Percentiles rank a stretch among this genome's conserved stretches.
Conservation (phyloP, 2,888 invertebrate genomes). For the Cataglyphis altisquamis region DNA sequence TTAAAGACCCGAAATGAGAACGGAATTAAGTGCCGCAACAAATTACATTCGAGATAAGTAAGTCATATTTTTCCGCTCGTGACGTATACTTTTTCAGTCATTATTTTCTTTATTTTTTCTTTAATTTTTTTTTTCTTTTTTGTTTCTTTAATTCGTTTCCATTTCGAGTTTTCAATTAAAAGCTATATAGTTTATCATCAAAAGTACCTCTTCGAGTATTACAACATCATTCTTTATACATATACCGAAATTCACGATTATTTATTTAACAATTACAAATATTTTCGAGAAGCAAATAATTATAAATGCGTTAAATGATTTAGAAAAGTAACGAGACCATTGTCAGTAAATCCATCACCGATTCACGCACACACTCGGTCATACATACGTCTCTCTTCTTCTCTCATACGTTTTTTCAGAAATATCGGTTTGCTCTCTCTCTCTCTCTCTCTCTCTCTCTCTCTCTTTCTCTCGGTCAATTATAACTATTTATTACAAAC, state of each 20-base stretch:
- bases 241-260: not conserved
- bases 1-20: slow-evolving; percentile 19
- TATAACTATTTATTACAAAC: slow-evolving; percentile 74
- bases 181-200: not conserved
- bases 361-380: slow-evolving; percentile 12
- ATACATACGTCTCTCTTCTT: slow-evolving; percentile 13
- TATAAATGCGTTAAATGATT: slow-evolving; percentile 28
- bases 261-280: not conserved
- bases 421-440: not conserved
- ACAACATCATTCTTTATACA: not conserved
- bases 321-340: not conserved
- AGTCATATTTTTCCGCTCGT: not conserved
- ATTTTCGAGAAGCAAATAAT: slow-evolving; percentile 11
- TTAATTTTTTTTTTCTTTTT: not conserved
- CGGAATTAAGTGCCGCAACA: not conserved
- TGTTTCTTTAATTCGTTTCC: not conserved
- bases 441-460: not conserved
- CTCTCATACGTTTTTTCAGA: slow-evolving; percentile 40
- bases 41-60: not conserved
- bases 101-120: not conserved
- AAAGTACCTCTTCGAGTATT: not conserved
- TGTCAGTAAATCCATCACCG: slow-evolving; percentile 30
- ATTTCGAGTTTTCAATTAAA: slow-evolving; percentile 18
- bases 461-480: slow-evolving; percentile 26
- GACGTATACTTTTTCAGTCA: not conserved